A percentile compares a stretch with the other conserved stretches of the same genome.
Evolutionary conservation across 2,888 invertebrate genomes (phyloP).

Genomic region (Xanthorhoe designata): DNA sequence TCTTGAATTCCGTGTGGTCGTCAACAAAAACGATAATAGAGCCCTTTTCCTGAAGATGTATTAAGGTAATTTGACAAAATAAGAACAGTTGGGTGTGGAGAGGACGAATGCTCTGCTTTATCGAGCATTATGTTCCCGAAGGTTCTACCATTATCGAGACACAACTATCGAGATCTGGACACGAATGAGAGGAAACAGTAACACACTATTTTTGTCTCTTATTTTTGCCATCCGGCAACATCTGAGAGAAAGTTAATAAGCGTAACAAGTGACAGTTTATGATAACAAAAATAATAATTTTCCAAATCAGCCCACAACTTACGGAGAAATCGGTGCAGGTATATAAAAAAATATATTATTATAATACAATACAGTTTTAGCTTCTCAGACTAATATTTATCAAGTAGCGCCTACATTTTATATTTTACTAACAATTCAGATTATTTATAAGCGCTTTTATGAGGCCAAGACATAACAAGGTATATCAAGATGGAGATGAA

Average conservation of each 20-base stretch:
- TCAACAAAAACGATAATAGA: slow-evolving; percentile 24
- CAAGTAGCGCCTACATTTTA: not conserved
- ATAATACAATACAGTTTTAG: too few species aligned
- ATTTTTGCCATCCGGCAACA: not conserved
- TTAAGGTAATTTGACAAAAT: slow-evolving; percentile 42
- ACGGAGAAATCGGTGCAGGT: too few species aligned
- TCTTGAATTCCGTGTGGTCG: slow-evolving; percentile 4
- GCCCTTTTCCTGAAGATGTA: slow-evolving; percentile 36
- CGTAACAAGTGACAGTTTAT: too few species aligned
- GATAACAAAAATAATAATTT: too few species aligned
- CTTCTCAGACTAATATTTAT: not conserved
- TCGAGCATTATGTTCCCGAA: slow-evolving; percentile 41
- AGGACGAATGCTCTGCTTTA: slow-evolving; percentile 35
- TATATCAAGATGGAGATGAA: slow-evolving; percentile 25
- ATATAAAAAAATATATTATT: too few species aligned
- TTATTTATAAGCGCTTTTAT: not conserved
- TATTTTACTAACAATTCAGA: not conserved
- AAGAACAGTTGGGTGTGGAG: slow-evolving; percentile 40
- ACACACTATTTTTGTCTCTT: not conserved
- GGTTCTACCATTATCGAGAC: slow-evolving; percentile 41
- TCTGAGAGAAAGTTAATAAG: too few species aligned
- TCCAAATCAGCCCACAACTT: too few species aligned
- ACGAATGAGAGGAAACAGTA: slow-evolving; percentile 3
- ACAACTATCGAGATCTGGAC: slow-evolving; percentile 42
- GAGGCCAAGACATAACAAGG: slow-evolving; percentile 2